Base-by-base conservation (phyloP, 2,888 invertebrate genomes). In the Sinotaia quadrata region DNA sequence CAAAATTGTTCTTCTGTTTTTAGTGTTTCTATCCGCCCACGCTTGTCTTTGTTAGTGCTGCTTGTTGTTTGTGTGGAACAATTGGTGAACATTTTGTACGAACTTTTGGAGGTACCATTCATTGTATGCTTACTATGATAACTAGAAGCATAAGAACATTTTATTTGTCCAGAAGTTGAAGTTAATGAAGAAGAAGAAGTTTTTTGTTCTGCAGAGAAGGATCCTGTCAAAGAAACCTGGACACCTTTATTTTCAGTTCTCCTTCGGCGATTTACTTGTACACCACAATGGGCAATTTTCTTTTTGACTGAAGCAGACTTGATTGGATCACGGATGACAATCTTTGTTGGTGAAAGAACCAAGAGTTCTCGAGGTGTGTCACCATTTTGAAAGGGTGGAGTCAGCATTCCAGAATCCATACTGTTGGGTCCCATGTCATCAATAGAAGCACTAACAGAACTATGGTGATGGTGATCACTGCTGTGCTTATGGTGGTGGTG, bases 261-360 rank as follows among this genome's bases (percentile, higher is more conserved):
- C 29, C 78, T 74, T 33, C 74, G 76, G 29, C 81, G 71, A 68
- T 79, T 80, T 27, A 82, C 82, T 70, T 83, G 83, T n/a, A 81
- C 78, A 47, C 82, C 82, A 77, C 83, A 83, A 62, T 81, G 80
- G 10, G 78, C 72, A 36, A 74, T 71, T 24, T 72, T 70, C 47
- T 78, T 79, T 66, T 73, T 77, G 10, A 59, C 54, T 2, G 29
- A 29, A 24, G 65, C 52, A 33, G 68, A 68, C 47, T 68, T 71
- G 2, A 71, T 33, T 27, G 73, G 68, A 31, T 73, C 73, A 21
- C 68, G 68, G 34, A 71, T 73, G 10, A 68, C 58, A 58, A 71
- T 68, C 54, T 71, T 73, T 37, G 71, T 62, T 15, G 73, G 73
- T 31, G 68, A 62, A 27, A 73, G 57, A 27, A 71, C 56, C 27